Percentiles rank a stretch among this genome's conserved stretches.
Evolutionary conservation across 2,797 vertebrate genomes (phyloP).

Genomic region (Limosa lapponica): DNA sequence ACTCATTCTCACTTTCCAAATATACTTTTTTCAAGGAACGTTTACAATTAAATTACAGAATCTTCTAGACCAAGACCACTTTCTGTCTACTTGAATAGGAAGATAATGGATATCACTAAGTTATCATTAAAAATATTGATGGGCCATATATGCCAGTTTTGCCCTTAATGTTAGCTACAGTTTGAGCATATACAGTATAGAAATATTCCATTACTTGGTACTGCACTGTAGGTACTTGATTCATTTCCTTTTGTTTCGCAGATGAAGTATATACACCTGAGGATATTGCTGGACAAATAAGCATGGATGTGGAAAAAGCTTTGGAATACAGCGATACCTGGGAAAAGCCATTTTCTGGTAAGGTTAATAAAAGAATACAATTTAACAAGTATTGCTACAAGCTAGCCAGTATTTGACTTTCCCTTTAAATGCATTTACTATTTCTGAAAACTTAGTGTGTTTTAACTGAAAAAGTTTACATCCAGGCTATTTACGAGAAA

Average conservation of each 20-base stretch:
- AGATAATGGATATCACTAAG: neutral
- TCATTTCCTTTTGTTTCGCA: constrained; percentile 19
- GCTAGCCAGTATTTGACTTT: neutral
- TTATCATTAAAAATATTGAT: neutral
- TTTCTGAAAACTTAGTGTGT: neutral
- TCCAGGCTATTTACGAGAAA: neutral
- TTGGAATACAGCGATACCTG: constrained; percentile 39
- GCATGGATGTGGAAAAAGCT: constrained; percentile 38
- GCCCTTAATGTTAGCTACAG: neutral
- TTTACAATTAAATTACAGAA: neutral
- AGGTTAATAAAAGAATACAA: neutral
- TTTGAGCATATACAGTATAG: neutral
- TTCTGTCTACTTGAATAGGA: neutral
- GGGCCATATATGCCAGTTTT: neutral
- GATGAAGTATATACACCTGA: constrained; percentile 44
- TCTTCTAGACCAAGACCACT: neutral
- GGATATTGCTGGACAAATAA: constrained; percentile 33
- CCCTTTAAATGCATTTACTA: neutral
- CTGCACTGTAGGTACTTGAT: neutral
- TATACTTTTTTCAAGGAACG: neutral
- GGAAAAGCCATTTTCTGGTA: constrained; percentile 68
- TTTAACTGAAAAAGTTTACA: neutral
- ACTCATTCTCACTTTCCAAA: neutral
- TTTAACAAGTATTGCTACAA: neutral
- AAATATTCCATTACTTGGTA: neutral